These are phyloP conservation scores for Clamator glandarius DNA, from an alignment of 2,797 vertebrate species.

Conservation along the genomic window DNA sequence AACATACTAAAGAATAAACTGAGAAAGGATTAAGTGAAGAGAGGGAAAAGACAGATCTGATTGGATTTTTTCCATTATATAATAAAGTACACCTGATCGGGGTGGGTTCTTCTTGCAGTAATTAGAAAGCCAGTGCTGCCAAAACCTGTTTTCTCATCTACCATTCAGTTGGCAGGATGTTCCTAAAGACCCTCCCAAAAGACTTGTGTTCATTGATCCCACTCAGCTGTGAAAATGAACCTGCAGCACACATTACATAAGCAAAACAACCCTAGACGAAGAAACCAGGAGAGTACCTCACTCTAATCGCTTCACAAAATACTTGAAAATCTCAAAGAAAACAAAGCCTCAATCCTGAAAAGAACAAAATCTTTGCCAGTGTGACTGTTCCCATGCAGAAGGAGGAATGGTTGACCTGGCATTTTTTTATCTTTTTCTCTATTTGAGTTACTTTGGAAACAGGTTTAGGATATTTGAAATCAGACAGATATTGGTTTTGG, in stretches of 20 bases:
- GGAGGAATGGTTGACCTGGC: neutral
- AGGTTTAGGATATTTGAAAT: neutral
- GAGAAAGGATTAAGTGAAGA: neutral
- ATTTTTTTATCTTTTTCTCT: neutral
- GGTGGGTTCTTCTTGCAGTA: constrained; percentile 7
- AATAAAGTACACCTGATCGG: constrained; percentile 42
- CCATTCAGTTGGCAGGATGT: neutral
- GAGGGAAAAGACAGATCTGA: neutral
- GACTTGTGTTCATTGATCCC: neutral
- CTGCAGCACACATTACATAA: neutral
- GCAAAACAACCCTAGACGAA: neutral
- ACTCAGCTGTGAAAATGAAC: constrained; percentile 3
- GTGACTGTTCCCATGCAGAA: neutral
- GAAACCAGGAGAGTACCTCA: neutral
- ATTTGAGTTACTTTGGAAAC: neutral
- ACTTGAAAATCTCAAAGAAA: neutral
- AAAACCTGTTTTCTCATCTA: constrained; percentile 48
- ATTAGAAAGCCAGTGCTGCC: constrained; percentile 47
- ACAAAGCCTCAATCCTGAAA: neutral
- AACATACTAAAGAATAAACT: neutral
- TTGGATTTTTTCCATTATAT: constrained; percentile 38
- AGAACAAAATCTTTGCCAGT: neutral
- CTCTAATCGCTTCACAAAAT: neutral
- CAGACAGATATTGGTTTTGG: neutral
- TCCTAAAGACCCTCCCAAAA: constrained; percentile 1